Percentiles rank a stretch among this genome's conserved stretches.
These are phyloP conservation scores for Heliconius charithonia DNA, from an alignment of 2,888 invertebrate species.

Conservation along the genomic window DNA sequence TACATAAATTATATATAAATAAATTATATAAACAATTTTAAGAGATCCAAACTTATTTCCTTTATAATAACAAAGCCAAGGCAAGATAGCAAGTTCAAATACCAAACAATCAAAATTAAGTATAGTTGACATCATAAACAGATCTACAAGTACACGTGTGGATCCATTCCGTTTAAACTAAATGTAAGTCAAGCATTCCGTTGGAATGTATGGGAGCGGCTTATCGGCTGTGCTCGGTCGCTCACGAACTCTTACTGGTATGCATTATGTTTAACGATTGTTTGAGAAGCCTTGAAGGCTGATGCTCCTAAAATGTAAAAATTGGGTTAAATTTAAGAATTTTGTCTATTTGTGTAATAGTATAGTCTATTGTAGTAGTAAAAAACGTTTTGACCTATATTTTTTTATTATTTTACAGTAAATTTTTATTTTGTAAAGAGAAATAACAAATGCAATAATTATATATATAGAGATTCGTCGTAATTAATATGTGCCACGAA, in stretches of 20 bases:
- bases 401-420: too few relatives aligned
- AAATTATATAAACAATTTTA: background rate
- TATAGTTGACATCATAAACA: slow-evolving; percentile 3
- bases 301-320: background rate
- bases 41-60: background rate
- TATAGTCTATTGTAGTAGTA: background rate
- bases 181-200: slow-evolving; percentile 58
- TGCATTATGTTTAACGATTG: slow-evolving; percentile 31
- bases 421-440: too few relatives aligned
- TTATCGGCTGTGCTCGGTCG: slow-evolving; percentile 46
- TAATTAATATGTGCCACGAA: background rate
- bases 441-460: too few relatives aligned
- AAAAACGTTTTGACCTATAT: too few relatives aligned
- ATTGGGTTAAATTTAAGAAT: background rate
- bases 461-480: too few relatives aligned
- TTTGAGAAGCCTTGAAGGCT: background rate
- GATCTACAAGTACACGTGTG: slow-evolving; percentile 44
- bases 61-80: background rate
- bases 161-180: slow-evolving; percentile 41
- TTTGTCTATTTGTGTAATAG: background rate
- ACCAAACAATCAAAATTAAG: background rate
- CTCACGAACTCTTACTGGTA: slow-evolving; percentile 53
- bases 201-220: slow-evolving; percentile 73
- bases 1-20: too few relatives aligned
- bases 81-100: background rate